phyloP scores from a whole-genome alignment of 1,140 invertebrate species.

The Hirudo medicinalis region DNA sequence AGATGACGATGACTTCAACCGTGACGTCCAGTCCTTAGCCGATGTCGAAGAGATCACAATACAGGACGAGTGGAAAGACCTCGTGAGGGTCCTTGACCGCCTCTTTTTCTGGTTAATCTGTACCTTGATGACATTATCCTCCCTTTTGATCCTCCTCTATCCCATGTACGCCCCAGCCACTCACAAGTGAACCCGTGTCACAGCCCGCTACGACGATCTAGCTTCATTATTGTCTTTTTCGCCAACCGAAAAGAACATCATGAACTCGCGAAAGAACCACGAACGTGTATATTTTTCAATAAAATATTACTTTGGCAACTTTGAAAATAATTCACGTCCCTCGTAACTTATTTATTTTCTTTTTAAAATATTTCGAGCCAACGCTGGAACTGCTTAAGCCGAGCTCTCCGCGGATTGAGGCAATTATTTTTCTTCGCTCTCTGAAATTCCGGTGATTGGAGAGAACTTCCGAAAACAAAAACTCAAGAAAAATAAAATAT shows the following conservation, averaged over 20 bases:
- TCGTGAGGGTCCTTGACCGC: slow-evolving; percentile 17
- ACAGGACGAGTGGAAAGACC: slow-evolving; percentile 15
- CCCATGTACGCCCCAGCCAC: slow-evolving; percentile 5
- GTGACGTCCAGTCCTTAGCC: background rate
- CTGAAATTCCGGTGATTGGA: no score
- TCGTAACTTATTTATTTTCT: no score
- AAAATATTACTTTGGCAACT: background rate
- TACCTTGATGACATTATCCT: slow-evolving; percentile 17
- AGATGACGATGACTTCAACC: background rate
- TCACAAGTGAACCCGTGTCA: no score
- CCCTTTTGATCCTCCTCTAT: slow-evolving; percentile 18
- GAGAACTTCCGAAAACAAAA: no score
- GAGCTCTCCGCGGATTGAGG: no score
- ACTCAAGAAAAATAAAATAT: no score
- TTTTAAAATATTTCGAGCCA: no score
- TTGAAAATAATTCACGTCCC: background rate
- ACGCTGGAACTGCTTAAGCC: no score
- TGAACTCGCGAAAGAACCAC: background rate
- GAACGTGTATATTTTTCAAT: background rate
- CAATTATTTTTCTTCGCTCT: no score
- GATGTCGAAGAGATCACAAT: background rate
- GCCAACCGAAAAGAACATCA: background rate
- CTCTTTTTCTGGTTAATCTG: slow-evolving; percentile 23
- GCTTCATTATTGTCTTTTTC: background rate
- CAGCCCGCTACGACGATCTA: no score